A percentile compares a stretch with the other conserved stretches of the same genome.
These are phyloP conservation scores for Ophioninae sp. DNA, from an alignment of 2,888 invertebrate species.

Conservation along the genomic window DNA sequence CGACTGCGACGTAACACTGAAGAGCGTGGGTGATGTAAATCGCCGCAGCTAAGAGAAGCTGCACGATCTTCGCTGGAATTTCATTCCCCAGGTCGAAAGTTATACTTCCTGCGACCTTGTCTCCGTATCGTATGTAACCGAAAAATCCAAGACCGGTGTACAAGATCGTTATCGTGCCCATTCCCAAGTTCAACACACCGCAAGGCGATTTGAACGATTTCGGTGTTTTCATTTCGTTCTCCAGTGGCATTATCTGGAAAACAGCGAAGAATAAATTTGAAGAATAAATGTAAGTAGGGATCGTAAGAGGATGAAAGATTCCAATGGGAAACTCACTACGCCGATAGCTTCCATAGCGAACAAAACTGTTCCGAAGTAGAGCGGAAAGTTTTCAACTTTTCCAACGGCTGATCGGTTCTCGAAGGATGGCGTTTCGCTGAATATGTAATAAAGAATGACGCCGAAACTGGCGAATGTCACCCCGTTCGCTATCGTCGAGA, in stretches of 20 bases:
- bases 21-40: slow-evolving; percentile 96
- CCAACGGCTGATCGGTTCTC: slow-evolving; percentile 86
- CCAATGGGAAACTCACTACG: slow-evolving; percentile 84
- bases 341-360: slow-evolving; percentile 98
- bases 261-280: background rate
- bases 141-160: slow-evolving; percentile 95
- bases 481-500: slow-evolving; percentile 93
- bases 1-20: slow-evolving; percentile 97
- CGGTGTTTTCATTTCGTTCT: slow-evolving; percentile 96
- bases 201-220: slow-evolving; percentile 89
- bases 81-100: slow-evolving; percentile 90
- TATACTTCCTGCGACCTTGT: slow-evolving; percentile 88
- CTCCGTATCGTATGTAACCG: slow-evolving; percentile 94
- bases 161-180: slow-evolving; percentile 91
- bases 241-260: slow-evolving; percentile 92
- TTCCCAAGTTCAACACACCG: slow-evolving; percentile 93
- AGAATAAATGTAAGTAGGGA: background rate
- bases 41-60: slow-evolving; percentile 88
- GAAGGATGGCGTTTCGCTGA: slow-evolving; percentile 87
- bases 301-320: background rate
- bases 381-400: slow-evolving; percentile 87
- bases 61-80: slow-evolving; percentile 86
- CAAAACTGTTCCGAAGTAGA: slow-evolving; percentile 97
- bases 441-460: slow-evolving; percentile 93
- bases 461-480: slow-evolving; percentile 92